These are phyloP conservation scores for Stomorhina lunata DNA, from an alignment of 2,888 invertebrate species.

Conservation along the genomic window DNA sequence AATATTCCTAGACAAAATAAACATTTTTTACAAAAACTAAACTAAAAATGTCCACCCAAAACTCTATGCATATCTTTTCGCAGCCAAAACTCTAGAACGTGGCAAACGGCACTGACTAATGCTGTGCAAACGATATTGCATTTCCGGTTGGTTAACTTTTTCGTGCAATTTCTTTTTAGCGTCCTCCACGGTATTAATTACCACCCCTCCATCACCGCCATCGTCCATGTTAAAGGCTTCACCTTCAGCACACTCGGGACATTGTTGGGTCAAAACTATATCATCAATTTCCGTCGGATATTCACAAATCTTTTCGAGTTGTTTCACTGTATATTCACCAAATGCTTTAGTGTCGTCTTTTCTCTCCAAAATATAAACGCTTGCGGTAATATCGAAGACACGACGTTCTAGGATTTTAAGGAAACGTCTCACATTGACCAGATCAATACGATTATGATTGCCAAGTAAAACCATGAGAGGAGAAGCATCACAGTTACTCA, in stretches of 20 bases:
- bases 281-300: constrained; percentile 81
- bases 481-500: constrained; percentile 81
- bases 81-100: constrained; percentile 76
- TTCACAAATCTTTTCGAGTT: constrained; percentile 74
- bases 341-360: constrained; percentile 66
- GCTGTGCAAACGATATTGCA: constrained; percentile 79
- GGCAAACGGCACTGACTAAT: constrained; percentile 78
- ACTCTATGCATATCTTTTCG: constrained; percentile 70
- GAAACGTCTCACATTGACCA: constrained; percentile 82
- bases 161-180: constrained; percentile 75
- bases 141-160: constrained; percentile 78
- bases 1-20: not conserved
- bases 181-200: constrained; percentile 70
- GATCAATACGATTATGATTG: constrained; percentile 82
- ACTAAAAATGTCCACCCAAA: not conserved
- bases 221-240: constrained; percentile 79
- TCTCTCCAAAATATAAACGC: constrained; percentile 79
- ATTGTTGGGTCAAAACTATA: constrained; percentile 78
- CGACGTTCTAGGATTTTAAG: constrained; percentile 81
- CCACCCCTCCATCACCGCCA: constrained; percentile 73
- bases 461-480: constrained; percentile 81
- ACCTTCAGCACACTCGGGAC: constrained; percentile 79
- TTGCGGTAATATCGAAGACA: constrained; percentile 81
- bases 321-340: constrained; percentile 76
- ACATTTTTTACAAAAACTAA: not conserved